Conservation (phyloP, 2,797 vertebrate species). For the Paedocypris micromegethes region DNA sequence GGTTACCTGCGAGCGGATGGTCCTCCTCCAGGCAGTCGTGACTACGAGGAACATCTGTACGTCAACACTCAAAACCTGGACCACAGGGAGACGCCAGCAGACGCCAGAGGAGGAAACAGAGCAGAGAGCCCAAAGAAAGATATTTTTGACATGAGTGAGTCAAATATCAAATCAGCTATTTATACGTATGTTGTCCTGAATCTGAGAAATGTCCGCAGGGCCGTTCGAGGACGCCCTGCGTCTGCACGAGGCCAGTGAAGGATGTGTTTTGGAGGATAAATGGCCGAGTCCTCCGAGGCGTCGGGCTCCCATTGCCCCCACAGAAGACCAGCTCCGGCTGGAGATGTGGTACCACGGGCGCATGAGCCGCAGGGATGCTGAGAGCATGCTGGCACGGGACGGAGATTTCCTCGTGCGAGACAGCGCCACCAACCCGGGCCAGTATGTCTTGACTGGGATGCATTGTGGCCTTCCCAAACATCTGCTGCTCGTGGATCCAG, state of each 20-base stretch:
- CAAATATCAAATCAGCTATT: not conserved
- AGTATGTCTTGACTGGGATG: constrained; percentile 96
- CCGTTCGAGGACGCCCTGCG: constrained; percentile 94
- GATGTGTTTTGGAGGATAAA: constrained; percentile 75
- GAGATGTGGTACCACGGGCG: constrained; percentile 95
- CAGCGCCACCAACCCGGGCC: constrained; percentile 90
- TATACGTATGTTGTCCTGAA: too few relatives aligned
- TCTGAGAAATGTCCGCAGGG: constrained; percentile 57
- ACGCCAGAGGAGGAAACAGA: not conserved
- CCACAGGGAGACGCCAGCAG: constrained; percentile 48
- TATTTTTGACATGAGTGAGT: constrained; percentile 95
- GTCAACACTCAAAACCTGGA: constrained; percentile 91
- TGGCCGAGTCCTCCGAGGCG: constrained; percentile 89
- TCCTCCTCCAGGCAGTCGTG: constrained; percentile 66
- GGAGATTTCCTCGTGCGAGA: constrained; percentile 94
- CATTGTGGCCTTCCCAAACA: constrained; percentile 90
- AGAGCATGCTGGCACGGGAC: constrained; percentile 81
- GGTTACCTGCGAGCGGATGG: constrained; percentile 85
- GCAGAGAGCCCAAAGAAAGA: constrained; percentile 90
- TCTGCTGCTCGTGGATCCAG: constrained; percentile 91
- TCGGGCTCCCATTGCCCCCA: constrained; percentile 88
- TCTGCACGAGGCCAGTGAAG: constrained; percentile 74
- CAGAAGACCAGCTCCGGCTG: constrained; percentile 84
- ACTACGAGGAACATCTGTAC: constrained; percentile 92
- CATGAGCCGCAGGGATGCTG: constrained; percentile 88